Conservation (phyloP, 1,140 invertebrate genomes). For the Yoshiicerus persimilis region DNA sequence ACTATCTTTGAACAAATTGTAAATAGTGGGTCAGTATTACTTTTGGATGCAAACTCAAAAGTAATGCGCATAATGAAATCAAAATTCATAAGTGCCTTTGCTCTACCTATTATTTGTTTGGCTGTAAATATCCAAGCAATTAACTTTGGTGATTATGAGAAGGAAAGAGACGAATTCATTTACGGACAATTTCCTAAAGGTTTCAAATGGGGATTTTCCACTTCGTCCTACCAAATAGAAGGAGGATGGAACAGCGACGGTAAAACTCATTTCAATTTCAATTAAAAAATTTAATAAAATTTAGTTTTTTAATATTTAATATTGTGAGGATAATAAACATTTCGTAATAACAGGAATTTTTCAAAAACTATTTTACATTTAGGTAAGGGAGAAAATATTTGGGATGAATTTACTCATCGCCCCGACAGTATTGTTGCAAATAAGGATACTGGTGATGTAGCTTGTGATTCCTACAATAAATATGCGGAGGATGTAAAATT, state of each 20-base stretch:
- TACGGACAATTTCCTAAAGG: constrained; percentile 51
- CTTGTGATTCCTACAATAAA: constrained; percentile 45
- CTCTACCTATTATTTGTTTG: too few relatives aligned
- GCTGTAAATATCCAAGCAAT: not conserved
- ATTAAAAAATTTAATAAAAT: not conserved
- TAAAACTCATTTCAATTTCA: constrained; percentile 49
- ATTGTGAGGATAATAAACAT: not conserved
- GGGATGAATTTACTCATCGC: constrained; percentile 4
- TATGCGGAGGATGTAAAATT: constrained; percentile 46
- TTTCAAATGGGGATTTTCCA: constrained; percentile 55
- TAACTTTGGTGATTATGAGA: not conserved
- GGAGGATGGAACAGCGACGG: constrained; percentile 69
- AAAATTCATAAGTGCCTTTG: too few relatives aligned
- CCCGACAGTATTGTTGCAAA: constrained; percentile 55
- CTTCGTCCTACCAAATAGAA: constrained; percentile 63
- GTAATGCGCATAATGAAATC: too few relatives aligned
- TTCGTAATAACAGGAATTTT: not conserved
- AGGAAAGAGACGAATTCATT: not conserved
- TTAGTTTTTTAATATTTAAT: not conserved
- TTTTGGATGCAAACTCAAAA: too few relatives aligned
- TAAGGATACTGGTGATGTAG: constrained; percentile 56
- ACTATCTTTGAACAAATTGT: too few relatives aligned
- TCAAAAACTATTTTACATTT: constrained; percentile 51
- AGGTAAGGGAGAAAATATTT: constrained; percentile 27
- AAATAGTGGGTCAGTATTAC: too few relatives aligned